Evolutionary conservation across 1,140 invertebrate genomes (phyloP), one percentile per base, ranked within the genome.

Genomic region (Drosophila busckii): DNA sequence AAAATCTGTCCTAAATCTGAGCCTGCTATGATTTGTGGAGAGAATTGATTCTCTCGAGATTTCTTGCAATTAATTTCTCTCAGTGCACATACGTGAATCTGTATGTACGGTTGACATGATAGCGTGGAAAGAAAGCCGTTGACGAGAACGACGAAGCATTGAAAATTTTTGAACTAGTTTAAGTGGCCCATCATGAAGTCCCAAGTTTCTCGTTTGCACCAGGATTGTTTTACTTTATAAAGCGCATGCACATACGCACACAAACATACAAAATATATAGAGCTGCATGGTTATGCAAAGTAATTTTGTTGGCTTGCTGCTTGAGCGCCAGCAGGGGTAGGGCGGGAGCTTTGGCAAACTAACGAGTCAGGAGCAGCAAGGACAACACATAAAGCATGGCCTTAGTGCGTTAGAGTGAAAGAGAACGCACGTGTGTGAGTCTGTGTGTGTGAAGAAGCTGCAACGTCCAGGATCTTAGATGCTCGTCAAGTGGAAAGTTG

Each of bases 181-280:
- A 82, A 82, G 75, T 82, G 76, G 76, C 75, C 75, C 75, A 82
- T 82, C 76, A 82, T 82, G 70, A 80, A 82, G 75, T 82, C 75
- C 75, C 75, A 82, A 82, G 75, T 82, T 82, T 82, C 75, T 82
- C 75, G 75, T 82, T 82, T 82, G 83, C 75, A 69, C 75, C 75
- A 82, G 76, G 76, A 82, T 82, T 82, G 69, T 82, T 82, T 82
- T 83, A 82, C 75, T 82, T 82, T 82, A 82, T 70, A 82, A 83
- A 75, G 40, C 41, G 66, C 60, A 75, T 56, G 59, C 44, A 71
- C 17, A 40, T 17, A 42, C 37, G 49, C 16, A 46, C 20, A 42
- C 31, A 35, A 6, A 59, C 31, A 60, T 28, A 55, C 41, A 42
- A 15, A 22, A 45, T 38, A 37, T 16, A 19, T 9, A n/a, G 6